Base-by-base conservation (phyloP, 2,888 invertebrate genomes). In the Agrotis ipsilon region DNA sequence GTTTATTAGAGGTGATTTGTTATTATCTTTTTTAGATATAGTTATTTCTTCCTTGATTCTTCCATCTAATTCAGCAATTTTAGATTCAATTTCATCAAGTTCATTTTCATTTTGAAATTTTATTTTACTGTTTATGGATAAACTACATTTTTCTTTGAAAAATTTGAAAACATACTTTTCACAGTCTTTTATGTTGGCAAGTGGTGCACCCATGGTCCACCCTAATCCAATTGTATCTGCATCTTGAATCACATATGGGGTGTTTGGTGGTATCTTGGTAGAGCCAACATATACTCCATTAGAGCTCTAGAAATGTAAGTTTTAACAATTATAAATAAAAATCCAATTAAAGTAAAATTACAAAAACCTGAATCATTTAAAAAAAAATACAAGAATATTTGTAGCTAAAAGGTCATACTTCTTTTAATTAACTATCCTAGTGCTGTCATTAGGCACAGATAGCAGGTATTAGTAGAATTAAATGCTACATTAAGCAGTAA, bases 201-300 rank as follows among this genome's bases (percentile, higher is more conserved):
- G 84, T 19, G 90, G 81, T 65, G 91, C 90, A 27, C 88, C 91
- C 49, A 80, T 60, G 39, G 91, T 89, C 93, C 95, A 95, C 13
- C 97, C 97, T 81, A 97, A 92, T 7, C 97, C 97, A 84, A 97
- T 93, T 19, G 95, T 79, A 89, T 97, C 97, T 55, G 91, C 91
- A 58, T 96, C 89, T 61, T 88, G 85, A 21, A 97, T 78, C 55
- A 83, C 73, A 68, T 92, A 88, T 59, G 94, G 92, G 21, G 84
- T 84, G 55, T 92, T 91, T 49, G 92, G 86, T 18, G 89, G 77
- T 80, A 97, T 96, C 86, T 86, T 91, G 6, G 83, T 85, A 3
- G 90, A 89, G 64, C 97, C 97, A 64, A 97, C 89, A 89, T 89
- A 97, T 24, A 97, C 93, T 62, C 97, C 97, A 94, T 97, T 97